These are phyloP conservation scores for Pseudopleuronectes americanus DNA, from an alignment of 2,797 vertebrate species.

Conservation along the genomic window DNA sequence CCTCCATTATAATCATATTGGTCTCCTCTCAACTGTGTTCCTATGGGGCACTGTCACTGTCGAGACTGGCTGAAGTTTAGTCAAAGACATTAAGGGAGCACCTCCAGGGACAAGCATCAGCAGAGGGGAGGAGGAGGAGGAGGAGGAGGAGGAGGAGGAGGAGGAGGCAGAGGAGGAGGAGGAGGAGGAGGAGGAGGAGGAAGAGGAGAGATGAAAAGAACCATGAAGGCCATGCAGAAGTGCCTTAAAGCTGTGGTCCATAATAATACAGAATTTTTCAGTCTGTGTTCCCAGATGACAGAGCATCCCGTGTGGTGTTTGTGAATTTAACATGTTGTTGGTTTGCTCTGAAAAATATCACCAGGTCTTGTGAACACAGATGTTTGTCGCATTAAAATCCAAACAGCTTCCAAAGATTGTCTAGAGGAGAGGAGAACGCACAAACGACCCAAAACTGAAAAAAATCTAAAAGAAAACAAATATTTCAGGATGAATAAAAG, in stretches of 20 bases:
- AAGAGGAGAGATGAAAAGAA: neutral
- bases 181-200: slow-evolving; percentile 4
- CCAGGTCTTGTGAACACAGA: neutral
- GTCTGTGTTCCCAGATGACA: slow-evolving; percentile 15
- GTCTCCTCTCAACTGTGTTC: slow-evolving; percentile 72
- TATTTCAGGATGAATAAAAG: no score
- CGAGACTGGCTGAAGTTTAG: slow-evolving; percentile 80
- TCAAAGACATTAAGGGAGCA: slow-evolving; percentile 80
- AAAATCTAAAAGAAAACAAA: no score
- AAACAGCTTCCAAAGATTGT: no score
- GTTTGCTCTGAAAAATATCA: neutral
- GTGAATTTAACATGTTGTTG: slow-evolving; percentile 4
- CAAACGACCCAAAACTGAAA: no score
- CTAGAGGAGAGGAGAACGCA: no score
- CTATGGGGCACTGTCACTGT: slow-evolving; percentile 74
- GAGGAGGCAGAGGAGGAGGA: neutral
- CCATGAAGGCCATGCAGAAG: slow-evolving; percentile 10
- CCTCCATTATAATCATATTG: slow-evolving; percentile 78
- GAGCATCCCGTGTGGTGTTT: neutral
- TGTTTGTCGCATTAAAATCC: neutral
- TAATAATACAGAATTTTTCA: slow-evolving; percentile 21
- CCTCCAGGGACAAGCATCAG: slow-evolving; percentile 73
- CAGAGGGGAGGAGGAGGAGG: slow-evolving; percentile 20
- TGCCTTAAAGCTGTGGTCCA: slow-evolving; percentile 26
- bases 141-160: neutral